Conservation (phyloP, 2,888 invertebrate genomes). For the Sinotaia quadrata region DNA sequence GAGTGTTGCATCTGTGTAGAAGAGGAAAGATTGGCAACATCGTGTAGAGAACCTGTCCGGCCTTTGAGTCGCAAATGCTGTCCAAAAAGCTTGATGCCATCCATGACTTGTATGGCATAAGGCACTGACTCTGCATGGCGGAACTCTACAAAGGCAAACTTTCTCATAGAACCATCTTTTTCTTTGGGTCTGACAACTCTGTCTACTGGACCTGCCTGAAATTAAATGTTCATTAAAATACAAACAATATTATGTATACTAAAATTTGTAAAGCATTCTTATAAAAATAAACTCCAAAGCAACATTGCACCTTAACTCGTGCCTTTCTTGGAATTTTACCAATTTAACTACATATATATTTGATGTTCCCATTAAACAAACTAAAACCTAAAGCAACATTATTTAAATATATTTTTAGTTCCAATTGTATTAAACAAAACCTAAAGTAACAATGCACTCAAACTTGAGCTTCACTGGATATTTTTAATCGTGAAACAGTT, state of each 20-base stretch:
- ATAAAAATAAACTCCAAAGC: not conserved
- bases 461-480: too few species aligned
- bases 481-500: too few species aligned
- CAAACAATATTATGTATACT: too few species aligned
- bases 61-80: conserved; percentile 19
- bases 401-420: too few species aligned
- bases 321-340: too few species aligned
- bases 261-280: not conserved
- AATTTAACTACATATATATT: too few species aligned
- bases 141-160: conserved; percentile 29
- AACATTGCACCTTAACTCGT: too few species aligned
- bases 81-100: conserved; percentile 17
- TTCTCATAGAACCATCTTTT: conserved; percentile 14
- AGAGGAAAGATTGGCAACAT: not conserved
- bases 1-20: too few species aligned
- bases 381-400: too few species aligned
- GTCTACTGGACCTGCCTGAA: conserved; percentile 20
- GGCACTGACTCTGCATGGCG: conserved; percentile 17
- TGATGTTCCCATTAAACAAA: too few species aligned
- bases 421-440: too few species aligned
- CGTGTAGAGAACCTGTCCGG: conserved; percentile 44
- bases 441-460: too few species aligned
- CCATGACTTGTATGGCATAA: conserved; percentile 26
- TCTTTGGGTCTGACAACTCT: conserved; percentile 15
- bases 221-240: not conserved